Evolutionary conservation across 2,888 invertebrate genomes (phyloP).

Genomic region (Hermaeophaga mercurialis): DNA sequence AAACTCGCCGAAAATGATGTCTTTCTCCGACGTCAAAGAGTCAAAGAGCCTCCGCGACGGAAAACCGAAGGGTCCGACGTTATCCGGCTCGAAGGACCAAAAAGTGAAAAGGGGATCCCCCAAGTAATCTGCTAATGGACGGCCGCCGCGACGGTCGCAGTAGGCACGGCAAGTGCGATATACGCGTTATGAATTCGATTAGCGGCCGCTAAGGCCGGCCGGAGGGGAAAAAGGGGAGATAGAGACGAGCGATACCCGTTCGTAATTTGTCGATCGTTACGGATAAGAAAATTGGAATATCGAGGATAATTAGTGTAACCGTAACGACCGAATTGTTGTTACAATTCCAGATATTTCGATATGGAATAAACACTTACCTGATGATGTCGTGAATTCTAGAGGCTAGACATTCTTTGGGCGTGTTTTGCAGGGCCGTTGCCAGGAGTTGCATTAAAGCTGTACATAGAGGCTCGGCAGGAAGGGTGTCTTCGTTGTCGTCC

Average conservation of each 20-base stretch:
- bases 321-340: too few species aligned
- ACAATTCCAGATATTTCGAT: too few species aligned
- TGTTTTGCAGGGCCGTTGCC: constrained; percentile 59
- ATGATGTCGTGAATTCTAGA: constrained; percentile 62
- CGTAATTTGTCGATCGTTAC: constrained; percentile 15
- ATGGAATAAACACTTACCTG: constrained; percentile 61
- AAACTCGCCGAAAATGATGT: too few species aligned
- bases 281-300: constrained; percentile 10
- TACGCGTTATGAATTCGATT: constrained; percentile 48
- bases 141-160: constrained; percentile 20
- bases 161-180: constrained; percentile 41
- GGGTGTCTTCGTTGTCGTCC: constrained; percentile 49
- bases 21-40: not conserved
- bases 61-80: not conserved
- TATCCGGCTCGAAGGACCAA: constrained; percentile 8
- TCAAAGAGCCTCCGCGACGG: not conserved
- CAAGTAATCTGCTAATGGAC: constrained; percentile 31
- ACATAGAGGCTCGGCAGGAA: constrained; percentile 56
- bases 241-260: constrained; percentile 1
- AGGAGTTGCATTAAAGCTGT: constrained; percentile 61
- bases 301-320: too few species aligned
- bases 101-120: constrained; percentile 23
- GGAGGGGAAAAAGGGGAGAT: not conserved
- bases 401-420: constrained; percentile 55
- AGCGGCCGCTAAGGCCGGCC: constrained; percentile 32